phyloP scores from a whole-genome alignment of 2,113 vertebrate species.

The Pelusios castaneus region DNA sequence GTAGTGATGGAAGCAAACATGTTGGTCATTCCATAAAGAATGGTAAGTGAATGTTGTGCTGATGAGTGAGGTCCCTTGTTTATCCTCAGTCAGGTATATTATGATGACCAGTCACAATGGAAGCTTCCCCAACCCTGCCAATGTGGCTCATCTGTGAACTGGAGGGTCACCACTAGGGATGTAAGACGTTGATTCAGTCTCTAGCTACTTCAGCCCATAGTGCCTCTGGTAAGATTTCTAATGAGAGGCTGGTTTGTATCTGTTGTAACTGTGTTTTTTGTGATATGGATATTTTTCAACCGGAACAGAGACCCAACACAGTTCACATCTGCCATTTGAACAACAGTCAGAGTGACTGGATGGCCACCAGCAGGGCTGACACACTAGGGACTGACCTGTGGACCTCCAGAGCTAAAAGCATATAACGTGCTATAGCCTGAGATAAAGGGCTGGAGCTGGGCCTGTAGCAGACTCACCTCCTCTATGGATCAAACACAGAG shows the following conservation, averaged over 20 bases:
- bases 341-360: fast-evolving
- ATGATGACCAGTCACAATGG: not conserved
- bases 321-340: not conserved
- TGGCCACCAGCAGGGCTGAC: not conserved
- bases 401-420: not conserved
- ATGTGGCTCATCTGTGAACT: not conserved
- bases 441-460: not conserved
- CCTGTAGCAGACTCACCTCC: not conserved
- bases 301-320: not conserved
- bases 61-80: not conserved
- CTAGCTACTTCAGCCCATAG: not conserved
- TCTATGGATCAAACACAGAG: not conserved
- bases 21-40: conserved; percentile 7
- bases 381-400: not conserved
- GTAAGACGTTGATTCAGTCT: not conserved
- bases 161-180: not conserved
- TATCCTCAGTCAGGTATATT: not conserved
- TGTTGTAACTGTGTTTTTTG: not conserved
- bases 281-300: not conserved
- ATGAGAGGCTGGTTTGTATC: not conserved
- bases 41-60: not conserved
- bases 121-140: not conserved
- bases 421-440: not conserved
- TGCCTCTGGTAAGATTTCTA: not conserved
- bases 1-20: not conserved